Conservation (phyloP, 2,113 vertebrate genomes). For the Paralichthys olivaceus region DNA sequence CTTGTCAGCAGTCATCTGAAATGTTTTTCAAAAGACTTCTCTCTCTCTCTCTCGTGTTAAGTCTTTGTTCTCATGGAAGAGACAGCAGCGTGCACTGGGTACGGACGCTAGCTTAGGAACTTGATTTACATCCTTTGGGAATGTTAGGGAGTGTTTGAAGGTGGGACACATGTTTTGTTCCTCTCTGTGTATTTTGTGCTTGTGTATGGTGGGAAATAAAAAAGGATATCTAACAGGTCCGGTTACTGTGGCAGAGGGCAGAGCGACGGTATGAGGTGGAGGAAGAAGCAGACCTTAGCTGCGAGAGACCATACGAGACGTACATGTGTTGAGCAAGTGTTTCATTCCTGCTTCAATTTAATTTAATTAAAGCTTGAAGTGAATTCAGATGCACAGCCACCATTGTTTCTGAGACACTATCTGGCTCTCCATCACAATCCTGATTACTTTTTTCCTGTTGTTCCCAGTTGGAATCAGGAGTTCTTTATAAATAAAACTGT, state of each 20-base stretch:
- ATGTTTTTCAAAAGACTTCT: constrained; percentile 43
- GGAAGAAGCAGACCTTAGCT: neutral
- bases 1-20: constrained; percentile 59
- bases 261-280: neutral
- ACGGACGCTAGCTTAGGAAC: neutral
- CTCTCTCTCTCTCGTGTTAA: neutral
- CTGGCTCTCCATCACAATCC: no score
- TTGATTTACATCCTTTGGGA: constrained; percentile 4
- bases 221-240: neutral
- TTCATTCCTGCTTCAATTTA: no score
- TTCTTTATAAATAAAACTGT: no score
- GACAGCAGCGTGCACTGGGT: neutral
- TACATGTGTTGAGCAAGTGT: neutral
- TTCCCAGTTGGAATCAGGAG: no score
- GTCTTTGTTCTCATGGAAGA: constrained; percentile 45
- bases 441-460: no score
- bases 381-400: no score
- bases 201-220: neutral
- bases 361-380: no score
- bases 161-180: neutral
- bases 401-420: no score
- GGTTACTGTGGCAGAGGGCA: neutral
- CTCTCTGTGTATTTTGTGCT: neutral
- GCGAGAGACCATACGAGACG: neutral
- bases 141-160: neutral